A percentile compares a stretch with the other conserved stretches of the same genome.
phyloP scores from a whole-genome alignment of 1,140 invertebrate species.

The Liolophura sinensis region DNA sequence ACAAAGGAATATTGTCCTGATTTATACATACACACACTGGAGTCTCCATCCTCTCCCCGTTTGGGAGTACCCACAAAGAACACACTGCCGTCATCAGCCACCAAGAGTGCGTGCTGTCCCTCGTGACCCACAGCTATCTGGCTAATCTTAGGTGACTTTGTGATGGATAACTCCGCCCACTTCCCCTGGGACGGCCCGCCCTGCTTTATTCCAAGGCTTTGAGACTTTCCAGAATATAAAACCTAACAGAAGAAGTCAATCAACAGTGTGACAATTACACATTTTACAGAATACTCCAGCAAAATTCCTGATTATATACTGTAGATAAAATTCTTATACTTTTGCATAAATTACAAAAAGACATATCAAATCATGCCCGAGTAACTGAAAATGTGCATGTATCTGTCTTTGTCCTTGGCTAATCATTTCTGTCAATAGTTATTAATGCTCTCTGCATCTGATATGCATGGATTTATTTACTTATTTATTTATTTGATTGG shows the following conservation, averaged over 20 bases:
- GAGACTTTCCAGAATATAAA: slow-evolving; percentile 77
- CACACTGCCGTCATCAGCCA: slow-evolving; percentile 87
- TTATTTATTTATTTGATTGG: too few species aligned
- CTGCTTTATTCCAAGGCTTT: slow-evolving; percentile 74
- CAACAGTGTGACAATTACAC: too few species aligned
- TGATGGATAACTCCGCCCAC: slow-evolving; percentile 76
- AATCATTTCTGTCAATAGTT: background rate
- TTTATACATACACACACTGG: slow-evolving; percentile 53
- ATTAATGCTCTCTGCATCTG: background rate
- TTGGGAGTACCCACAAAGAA: slow-evolving; percentile 85
- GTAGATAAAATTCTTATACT: background rate
- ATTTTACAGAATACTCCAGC: too few species aligned
- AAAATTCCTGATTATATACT: too few species aligned
- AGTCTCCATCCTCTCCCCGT: slow-evolving; percentile 93
- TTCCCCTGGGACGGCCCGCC: slow-evolving; percentile 65
- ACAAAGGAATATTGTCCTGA: background rate
- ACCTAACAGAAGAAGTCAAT: slow-evolving; percentile 59
- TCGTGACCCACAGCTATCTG: slow-evolving; percentile 91
- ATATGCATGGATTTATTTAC: too few species aligned
- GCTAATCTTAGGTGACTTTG: slow-evolving; percentile 74
- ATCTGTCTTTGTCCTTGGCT: too few species aligned
- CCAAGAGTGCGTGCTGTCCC: slow-evolving; percentile 83
- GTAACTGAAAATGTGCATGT: too few species aligned
- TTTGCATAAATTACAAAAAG: background rate
- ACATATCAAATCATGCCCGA: too few species aligned